phyloP scores from a whole-genome alignment of 2,113 vertebrate genomes.

The Smithornis capensis region DNA sequence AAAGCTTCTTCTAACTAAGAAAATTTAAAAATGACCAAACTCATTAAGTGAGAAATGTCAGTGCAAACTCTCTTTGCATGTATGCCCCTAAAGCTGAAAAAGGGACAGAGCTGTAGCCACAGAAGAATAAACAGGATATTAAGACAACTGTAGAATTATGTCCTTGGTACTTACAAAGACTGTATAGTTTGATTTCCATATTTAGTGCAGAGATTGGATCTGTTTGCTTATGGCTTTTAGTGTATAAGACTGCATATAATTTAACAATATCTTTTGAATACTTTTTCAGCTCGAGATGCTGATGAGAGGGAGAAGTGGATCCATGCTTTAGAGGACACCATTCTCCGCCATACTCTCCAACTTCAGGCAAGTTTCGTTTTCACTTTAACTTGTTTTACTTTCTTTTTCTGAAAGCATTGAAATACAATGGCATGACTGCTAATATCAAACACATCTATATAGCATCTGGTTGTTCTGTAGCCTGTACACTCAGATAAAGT shows the following conservation, averaged over 20 bases:
- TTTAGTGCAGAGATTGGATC: neutral
- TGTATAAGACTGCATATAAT: neutral
- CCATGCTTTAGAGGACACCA: slow-evolving; percentile 98
- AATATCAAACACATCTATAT: neutral
- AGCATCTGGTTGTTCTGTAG: neutral
- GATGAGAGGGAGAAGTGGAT: slow-evolving; percentile 99
- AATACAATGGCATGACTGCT: neutral
- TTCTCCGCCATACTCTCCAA: slow-evolving; percentile 95
- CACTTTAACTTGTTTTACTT: neutral
- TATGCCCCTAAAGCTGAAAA: neutral
- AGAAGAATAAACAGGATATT: neutral
- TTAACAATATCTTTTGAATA: neutral
- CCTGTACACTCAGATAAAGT: neutral
- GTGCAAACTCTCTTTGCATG: neutral
- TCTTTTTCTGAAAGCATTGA: neutral
- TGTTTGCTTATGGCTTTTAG: neutral
- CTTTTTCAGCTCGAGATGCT: slow-evolving; percentile 91
- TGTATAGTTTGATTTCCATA: neutral
- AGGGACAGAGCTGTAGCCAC: neutral
- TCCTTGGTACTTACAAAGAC: neutral
- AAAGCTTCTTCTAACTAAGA: neutral
- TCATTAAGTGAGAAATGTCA: neutral
- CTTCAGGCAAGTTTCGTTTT: slow-evolving; percentile 81
- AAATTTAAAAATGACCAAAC: neutral
- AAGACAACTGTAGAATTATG: neutral